Conservation (phyloP, 2,113 vertebrate genomes). For the Gambusia affinis region DNA sequence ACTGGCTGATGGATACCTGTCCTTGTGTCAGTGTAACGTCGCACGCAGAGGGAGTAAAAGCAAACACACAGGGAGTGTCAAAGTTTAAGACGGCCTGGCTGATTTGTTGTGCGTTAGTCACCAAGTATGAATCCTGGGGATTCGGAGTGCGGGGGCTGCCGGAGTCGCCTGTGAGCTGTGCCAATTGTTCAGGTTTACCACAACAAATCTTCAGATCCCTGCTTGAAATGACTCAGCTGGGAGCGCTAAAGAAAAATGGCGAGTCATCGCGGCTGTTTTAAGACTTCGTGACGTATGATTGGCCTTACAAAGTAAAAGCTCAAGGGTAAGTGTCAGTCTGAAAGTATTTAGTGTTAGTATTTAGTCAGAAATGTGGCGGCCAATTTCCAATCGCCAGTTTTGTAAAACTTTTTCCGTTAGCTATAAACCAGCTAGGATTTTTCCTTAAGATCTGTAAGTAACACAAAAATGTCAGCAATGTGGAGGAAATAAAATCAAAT, state of each 20-base stretch:
- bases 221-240: slow-evolving; percentile 6
- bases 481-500: neutral
- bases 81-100: neutral
- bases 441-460: neutral
- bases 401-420: too few species aligned
- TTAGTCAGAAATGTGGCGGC: too few species aligned
- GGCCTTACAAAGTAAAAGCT: too few species aligned
- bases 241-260: neutral
- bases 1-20: neutral
- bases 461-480: neutral
- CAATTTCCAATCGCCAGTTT: too few species aligned
- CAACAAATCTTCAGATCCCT: neutral
- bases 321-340: too few species aligned
- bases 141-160: neutral
- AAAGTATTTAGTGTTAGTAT: too few species aligned
- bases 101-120: neutral
- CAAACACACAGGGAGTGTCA: slow-evolving; percentile 1
- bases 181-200: neutral
- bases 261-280: neutral
- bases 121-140: neutral
- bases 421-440: neutral
- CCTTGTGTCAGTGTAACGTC: neutral
- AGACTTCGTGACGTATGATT: neutral
- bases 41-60: neutral
- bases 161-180: neutral